Evolutionary conservation across 2,113 vertebrate species (phyloP).

Genomic region (Tupaia chinensis): DNA sequence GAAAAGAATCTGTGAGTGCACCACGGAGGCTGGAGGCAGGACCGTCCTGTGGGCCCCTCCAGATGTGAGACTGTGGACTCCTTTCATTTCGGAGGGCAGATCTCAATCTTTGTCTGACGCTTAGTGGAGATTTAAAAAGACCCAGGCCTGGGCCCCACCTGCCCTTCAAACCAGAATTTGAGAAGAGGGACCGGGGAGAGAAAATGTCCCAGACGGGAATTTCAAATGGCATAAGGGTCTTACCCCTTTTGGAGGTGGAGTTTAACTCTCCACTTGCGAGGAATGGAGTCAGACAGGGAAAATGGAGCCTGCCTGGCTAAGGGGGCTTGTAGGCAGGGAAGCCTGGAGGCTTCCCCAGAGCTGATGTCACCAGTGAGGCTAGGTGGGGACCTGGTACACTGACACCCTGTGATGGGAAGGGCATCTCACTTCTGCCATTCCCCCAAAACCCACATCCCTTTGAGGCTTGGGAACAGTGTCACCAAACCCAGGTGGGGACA

Average conservation of each 20-base stretch:
- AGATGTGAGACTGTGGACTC: no score
- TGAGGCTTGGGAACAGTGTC: not conserved
- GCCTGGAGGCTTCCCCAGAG: not conserved
- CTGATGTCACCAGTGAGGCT: not conserved
- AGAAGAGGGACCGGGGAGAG: rapidly evolving
- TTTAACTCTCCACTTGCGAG: not conserved
- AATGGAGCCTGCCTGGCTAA: no score
- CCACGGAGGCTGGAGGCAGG: not conserved
- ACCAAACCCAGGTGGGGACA: no score
- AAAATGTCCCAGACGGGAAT: not conserved
- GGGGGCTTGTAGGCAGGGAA: no score
- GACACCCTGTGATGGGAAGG: not conserved
- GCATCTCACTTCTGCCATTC: not conserved
- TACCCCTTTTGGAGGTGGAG: rapidly evolving
- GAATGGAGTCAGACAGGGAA: not conserved
- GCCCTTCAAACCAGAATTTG: not conserved
- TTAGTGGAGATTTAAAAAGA: not conserved
- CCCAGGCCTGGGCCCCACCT: rapidly evolving
- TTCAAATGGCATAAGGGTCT: not conserved
- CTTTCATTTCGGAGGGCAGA: no score
- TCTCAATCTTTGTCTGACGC: rapidly evolving
- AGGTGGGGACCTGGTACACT: not conserved
- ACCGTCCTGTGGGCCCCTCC: rapidly evolving
- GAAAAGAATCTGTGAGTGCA: no score
- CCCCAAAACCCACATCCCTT: not conserved